A percentile compares a stretch with the other conserved stretches of the same genome.
Conservation (phyloP, 2,888 invertebrate species). For the Pachydiplax longipennis region DNA sequence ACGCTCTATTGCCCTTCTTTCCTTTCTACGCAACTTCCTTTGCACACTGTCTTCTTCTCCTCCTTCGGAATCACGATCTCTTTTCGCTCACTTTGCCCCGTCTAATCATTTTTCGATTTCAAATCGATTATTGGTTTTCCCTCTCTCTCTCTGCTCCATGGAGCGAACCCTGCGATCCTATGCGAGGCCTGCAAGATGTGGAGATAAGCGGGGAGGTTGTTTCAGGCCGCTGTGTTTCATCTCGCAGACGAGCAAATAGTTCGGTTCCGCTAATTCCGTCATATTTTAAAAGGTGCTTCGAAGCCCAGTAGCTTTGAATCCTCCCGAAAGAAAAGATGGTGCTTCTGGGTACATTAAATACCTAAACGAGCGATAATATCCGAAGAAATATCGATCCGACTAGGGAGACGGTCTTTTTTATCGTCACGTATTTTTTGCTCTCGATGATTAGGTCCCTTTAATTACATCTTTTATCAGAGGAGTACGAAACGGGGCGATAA, state of each 20-base stretch:
- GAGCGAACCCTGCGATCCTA: background rate
- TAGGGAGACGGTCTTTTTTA: no score
- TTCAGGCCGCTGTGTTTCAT: background rate
- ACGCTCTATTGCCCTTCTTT: background rate
- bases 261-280: background rate
- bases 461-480: no score
- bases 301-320: no score
- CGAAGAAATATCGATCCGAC: no score
- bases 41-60: background rate
- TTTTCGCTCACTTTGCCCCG: constrained; percentile 7
- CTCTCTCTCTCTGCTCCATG: background rate
- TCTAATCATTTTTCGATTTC: constrained; percentile 21
- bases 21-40: background rate
- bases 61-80: background rate
- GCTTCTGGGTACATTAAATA: no score
- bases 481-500: no score
- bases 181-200: background rate
- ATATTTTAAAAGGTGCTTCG: background rate
- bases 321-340: no score
- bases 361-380: no score
- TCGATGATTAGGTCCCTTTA: no score
- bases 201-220: background rate
- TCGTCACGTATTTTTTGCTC: no score
- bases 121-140: constrained; percentile 14
- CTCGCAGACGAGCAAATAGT: background rate